A percentile compares a stretch with the other conserved stretches of the same genome.
phyloP scores from a whole-genome alignment of 2,113 vertebrate species.

The Talpa occidentalis region DNA sequence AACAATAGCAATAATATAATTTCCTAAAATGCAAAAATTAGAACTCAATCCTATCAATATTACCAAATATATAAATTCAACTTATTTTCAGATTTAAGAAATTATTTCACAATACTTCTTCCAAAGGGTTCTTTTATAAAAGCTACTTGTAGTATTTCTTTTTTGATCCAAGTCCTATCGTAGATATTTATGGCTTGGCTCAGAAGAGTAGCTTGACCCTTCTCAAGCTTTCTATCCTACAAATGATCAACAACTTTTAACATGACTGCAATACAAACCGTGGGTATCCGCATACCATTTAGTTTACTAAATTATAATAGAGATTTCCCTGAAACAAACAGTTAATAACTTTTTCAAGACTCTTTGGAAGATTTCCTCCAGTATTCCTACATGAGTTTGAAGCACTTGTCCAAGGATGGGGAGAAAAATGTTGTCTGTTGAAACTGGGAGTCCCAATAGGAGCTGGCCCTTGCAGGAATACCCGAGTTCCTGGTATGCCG shows the following conservation, averaged over 20 bases:
- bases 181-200: constrained; percentile 49
- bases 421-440: constrained; percentile 99
- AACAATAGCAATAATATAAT: constrained; percentile 11
- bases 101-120: constrained; percentile 34
- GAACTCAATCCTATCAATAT: constrained; percentile 46
- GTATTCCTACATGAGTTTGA: constrained; percentile 96
- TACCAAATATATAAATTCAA: constrained; percentile 37
- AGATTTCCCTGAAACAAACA: constrained; percentile 59
- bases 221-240: constrained; percentile 35
- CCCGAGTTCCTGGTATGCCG: constrained; percentile 95
- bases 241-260: constrained; percentile 46
- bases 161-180: constrained; percentile 2
- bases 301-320: constrained; percentile 60
- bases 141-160: constrained; percentile 28
- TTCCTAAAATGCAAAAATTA: constrained; percentile 53
- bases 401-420: constrained; percentile 97
- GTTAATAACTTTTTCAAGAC: constrained; percentile 83
- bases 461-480: constrained; percentile 95
- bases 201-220: constrained; percentile 21
- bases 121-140: constrained; percentile 40
- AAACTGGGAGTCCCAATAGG: constrained; percentile 95
- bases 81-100: constrained; percentile 44
- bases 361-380: constrained; percentile 78
- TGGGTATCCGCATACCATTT: constrained; percentile 35
- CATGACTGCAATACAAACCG: constrained; percentile 62